Base-by-base conservation (phyloP, 2,888 invertebrate genomes). In the Eupithecia tripunctaria region DNA sequence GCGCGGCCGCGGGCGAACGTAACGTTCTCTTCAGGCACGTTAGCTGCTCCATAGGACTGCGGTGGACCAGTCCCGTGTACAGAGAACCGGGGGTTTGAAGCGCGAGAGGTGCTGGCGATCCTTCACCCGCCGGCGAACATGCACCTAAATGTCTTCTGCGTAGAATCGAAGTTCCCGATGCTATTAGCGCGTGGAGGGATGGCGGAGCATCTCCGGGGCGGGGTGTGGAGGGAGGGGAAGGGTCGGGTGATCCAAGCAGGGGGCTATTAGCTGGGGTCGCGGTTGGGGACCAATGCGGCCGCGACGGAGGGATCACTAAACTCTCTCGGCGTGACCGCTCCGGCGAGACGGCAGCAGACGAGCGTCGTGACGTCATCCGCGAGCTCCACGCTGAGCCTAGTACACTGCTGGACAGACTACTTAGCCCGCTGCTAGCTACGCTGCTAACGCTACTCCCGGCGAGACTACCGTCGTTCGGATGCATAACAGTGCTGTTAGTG, bases 211-310 rank as follows among this genome's bases (percentile, higher is more conserved):
- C 92, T 71, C 92, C 98, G 96, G 84, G 98, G 86, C 95, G 97
- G 95, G 95, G 95, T 1, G 96, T 90, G 25, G 91, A 80, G 3
- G 92, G 92, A 21, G 94, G 96, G 25, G 96, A 90, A 15, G 85
- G 75, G 90, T 82, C 96, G 2, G 94, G 96, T 41, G 96, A 93
- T 59, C 96, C 96, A 51, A 94, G 90, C 81, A 96, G 96, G 1
- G 98, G 98, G 85, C 97, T 97, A 89, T 98, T 98, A 85, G 97
- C 97, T 1, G 98, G 98, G 8, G 98, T 98, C 10, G 97, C 97
- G 0, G 98, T 98, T 5, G 98, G 97, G 10, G 97, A 95, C 88
- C 95, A 97, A 84, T 95, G 96, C 38, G 95, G 96, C 95, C 79
- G 95, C 95, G 90, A 97, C 96, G 84, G 97, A 96, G 80, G 83